Evolutionary conservation across 2,888 invertebrate genomes (phyloP), one percentile per base, ranked within the genome.

Genomic region (Torymus texanus): DNA sequence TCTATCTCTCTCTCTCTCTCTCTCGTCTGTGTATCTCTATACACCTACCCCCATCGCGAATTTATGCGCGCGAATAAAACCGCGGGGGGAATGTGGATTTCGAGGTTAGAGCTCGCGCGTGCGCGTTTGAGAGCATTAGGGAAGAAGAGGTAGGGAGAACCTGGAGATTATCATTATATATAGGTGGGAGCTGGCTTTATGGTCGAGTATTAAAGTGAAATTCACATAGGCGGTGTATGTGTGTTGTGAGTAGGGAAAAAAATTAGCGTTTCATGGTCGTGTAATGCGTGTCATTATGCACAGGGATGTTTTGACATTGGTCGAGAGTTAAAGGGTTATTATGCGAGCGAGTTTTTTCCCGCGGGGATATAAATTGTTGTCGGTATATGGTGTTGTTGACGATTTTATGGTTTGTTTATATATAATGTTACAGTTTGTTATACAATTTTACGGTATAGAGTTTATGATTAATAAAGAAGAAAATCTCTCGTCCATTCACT

Each of bases 21-120:
- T 3, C 50, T 53, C 14, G n/a, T 13, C 2, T 16, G 29, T 2
- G 55, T 18, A 11, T 41, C 16, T 11, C 18, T 10, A n/a, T 21
- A 24, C 4, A 29, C 41, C 41, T 41, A 41, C 41, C 41, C 41
- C 41, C 41, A 41, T 41, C 41, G 41, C 29, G 59, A 72, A 78
- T 78, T 78, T 78, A 78, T 71, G 71, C 71, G n/a, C 65, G 68
- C 76, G 76, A 71, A 77, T 77, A 77, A 77, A 77, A 77, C n/a
- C 63, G 55, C 11, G 66, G 11, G 55, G 63, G 51, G 63, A 65
- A 77, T 71, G 76, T 71, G 72, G 72, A 78, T 78, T 78, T 78
- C 72, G 77, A 78, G 77, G 72, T 66, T 72, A 61, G 41, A 66
- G 56, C 18, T 24, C 14, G 21, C 67, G 21, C 21, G 21, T 2